A percentile compares a stretch with the other conserved stretches of the same genome.
phyloP scores from a whole-genome alignment of 2,797 vertebrate genomes.

The Paratrypauchen microcephalus region DNA sequence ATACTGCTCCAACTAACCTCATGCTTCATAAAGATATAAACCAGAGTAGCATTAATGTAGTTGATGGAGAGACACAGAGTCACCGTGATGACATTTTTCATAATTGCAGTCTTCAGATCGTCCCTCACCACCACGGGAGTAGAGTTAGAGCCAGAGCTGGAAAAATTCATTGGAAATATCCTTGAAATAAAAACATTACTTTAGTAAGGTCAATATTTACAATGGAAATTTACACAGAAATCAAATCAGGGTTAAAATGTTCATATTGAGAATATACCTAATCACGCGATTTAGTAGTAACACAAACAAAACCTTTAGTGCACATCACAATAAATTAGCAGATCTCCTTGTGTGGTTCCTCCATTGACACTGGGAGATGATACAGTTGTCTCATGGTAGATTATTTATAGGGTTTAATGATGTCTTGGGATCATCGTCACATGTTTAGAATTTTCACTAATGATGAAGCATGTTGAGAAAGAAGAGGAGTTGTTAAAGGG shows the following conservation, averaged over 20 bases:
- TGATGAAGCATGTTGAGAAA: neutral
- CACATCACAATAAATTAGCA: neutral
- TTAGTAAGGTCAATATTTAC: neutral
- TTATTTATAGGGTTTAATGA: neutral
- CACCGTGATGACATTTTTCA: conserved; percentile 63
- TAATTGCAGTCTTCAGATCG: conserved; percentile 38
- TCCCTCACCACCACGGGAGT: conserved; percentile 25
- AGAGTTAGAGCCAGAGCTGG: conserved; percentile 18
- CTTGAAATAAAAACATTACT: neutral
- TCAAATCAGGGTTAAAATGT: no score
- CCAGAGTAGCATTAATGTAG: conserved; percentile 59
- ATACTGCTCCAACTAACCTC: conserved; percentile 22
- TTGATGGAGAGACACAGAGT: conserved; percentile 58
- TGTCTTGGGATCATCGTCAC: neutral
- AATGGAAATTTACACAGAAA: neutral
- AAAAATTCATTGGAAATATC: neutral
- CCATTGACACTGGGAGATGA: neutral
- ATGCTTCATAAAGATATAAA: conserved; percentile 56
- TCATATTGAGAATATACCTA: neutral
- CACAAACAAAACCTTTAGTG: neutral
- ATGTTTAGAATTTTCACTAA: neutral
- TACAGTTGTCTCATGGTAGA: neutral
- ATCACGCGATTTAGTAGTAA: neutral
- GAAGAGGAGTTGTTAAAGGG: neutral
- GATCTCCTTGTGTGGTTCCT: neutral